Conservation (phyloP, 2,888 invertebrate genomes). For the Coecobrya sp. region DNA sequence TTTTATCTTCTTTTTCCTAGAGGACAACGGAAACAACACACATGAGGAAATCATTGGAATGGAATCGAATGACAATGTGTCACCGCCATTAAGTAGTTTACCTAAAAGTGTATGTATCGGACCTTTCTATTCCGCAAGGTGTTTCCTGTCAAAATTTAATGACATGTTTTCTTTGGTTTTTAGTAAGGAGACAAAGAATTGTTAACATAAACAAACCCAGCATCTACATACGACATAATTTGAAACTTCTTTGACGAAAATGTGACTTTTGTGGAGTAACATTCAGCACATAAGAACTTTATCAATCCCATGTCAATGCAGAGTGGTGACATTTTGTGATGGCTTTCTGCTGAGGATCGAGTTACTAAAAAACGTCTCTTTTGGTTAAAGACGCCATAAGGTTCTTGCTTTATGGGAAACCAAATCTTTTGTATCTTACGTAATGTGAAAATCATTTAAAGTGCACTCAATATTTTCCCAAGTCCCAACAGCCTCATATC, state of each 20-base stretch:
- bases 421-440: too few relatives aligned
- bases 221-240: background rate
- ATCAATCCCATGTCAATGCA: background rate
- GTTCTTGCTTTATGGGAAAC: too few relatives aligned
- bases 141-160: slow-evolving; percentile 38
- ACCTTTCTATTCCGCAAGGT: slow-evolving; percentile 20
- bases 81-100: too few relatives aligned
- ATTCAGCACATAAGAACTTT: too few relatives aligned
- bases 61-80: too few relatives aligned
- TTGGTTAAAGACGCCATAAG: too few relatives aligned
- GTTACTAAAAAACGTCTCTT: background rate
- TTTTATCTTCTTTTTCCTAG: too few relatives aligned
- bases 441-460: too few relatives aligned
- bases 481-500: too few relatives aligned
- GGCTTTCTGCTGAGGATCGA: background rate
- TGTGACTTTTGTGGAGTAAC: background rate
- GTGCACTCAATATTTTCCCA: too few relatives aligned
- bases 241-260: background rate
- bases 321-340: background rate
- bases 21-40: too few relatives aligned
- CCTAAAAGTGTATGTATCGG: background rate
- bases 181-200: background rate
- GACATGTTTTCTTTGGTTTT: slow-evolving; percentile 3
- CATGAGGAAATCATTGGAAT: too few relatives aligned
- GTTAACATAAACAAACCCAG: background rate